phyloP scores from a whole-genome alignment of 2,113 vertebrate genomes.

The Suricata suricatta region DNA sequence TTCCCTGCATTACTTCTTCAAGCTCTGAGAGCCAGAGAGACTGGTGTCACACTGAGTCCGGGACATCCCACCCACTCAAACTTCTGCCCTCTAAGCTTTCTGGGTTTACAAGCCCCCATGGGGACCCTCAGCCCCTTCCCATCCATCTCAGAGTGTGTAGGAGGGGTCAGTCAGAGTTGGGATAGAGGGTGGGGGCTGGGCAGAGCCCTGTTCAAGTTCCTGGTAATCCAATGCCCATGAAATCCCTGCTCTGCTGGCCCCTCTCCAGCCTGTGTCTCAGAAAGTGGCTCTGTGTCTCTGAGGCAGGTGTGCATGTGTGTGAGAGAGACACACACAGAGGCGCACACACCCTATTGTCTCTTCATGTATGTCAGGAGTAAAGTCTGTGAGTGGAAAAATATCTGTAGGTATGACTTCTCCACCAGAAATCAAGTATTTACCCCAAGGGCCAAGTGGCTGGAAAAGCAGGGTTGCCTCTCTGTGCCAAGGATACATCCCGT shows the following conservation, averaged over 20 bases:
- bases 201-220: constrained; percentile 9
- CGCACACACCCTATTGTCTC: background rate
- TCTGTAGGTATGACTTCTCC: background rate
- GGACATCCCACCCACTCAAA: background rate
- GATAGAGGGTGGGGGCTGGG: background rate
- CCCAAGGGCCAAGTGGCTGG: background rate
- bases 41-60: background rate
- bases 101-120: background rate
- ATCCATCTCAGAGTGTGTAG: background rate
- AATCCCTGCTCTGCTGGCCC: constrained; percentile 51
- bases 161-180: background rate
- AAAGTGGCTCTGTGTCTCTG: constrained; percentile 33
- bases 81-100: background rate
- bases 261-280: constrained; percentile 47
- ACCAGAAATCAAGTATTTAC: background rate
- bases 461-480: background rate
- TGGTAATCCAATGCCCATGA: constrained; percentile 52
- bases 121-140: background rate
- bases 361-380: background rate
- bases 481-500: accelerated
- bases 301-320: constrained; percentile 7
- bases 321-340: background rate
- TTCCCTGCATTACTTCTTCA: background rate
- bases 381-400: background rate
- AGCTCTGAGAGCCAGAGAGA: background rate